Percentiles rank a stretch among this genome's conserved stretches.
phyloP scores from a whole-genome alignment of 1,140 invertebrate species.

The Bombus difficillimus region DNA sequence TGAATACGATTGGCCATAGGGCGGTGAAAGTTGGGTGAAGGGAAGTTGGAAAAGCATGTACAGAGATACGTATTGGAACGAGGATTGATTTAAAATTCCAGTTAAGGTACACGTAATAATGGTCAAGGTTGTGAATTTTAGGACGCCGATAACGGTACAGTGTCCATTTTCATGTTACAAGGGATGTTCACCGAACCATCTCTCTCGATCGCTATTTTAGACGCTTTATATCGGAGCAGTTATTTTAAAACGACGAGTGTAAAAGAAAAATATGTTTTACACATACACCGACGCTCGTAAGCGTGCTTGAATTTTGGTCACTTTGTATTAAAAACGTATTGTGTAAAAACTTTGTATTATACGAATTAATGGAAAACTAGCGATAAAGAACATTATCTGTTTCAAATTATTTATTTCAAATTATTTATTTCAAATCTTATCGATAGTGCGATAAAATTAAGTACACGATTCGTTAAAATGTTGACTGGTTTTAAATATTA shows the following conservation, averaged over 20 bases:
- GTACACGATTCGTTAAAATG: too few relatives aligned
- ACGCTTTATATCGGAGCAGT: background rate
- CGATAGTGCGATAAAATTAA: too few relatives aligned
- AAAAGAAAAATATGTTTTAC: background rate
- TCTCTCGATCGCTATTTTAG: background rate
- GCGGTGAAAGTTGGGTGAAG: background rate
- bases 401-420: too few relatives aligned
- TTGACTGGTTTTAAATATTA: too few relatives aligned
- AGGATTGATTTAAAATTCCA: background rate
- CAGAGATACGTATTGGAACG: too few relatives aligned
- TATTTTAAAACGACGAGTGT: background rate
- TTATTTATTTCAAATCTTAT: too few relatives aligned
- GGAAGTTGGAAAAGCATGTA: background rate
- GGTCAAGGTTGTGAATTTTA: conserved; percentile 4
- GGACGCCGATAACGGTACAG: background rate
- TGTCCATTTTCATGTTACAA: background rate
- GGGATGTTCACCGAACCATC: background rate
- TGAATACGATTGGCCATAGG: background rate
- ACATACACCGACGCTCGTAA: too few relatives aligned
- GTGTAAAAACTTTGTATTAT: too few relatives aligned
- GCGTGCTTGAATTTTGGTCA: too few relatives aligned
- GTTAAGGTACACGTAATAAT: background rate
- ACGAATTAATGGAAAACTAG: too few relatives aligned
- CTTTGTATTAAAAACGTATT: too few relatives aligned
- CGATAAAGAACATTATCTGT: fast-evolving